Evolutionary conservation across 2,797 vertebrate species (phyloP).

Genomic region (Oreochromis mossambicus): DNA sequence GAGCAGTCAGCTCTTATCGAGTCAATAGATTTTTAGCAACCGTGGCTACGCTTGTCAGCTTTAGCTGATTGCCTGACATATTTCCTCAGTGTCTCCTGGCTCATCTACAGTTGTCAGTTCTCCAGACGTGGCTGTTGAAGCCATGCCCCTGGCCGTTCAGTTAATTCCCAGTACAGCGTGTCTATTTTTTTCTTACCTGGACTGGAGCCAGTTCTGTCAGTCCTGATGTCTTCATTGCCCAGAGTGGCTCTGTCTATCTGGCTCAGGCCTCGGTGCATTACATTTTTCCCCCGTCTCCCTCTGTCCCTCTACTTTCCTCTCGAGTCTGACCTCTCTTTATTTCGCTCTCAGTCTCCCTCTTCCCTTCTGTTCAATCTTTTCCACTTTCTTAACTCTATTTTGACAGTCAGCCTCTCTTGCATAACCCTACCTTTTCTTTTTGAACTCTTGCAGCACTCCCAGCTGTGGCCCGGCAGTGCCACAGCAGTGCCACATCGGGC

Average conservation of each 20-base stretch:
- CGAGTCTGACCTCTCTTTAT: conserved; percentile 38
- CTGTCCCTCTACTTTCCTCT: conserved; percentile 1
- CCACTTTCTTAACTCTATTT: conserved; percentile 37
- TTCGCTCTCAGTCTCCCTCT: neutral
- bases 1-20: conserved; percentile 28
- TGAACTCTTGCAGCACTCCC: conserved; percentile 43
- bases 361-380: conserved; percentile 18
- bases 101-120: conserved; percentile 64
- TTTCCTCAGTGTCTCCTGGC: conserved; percentile 61
- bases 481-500: conserved; percentile 6
- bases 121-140: conserved; percentile 57
- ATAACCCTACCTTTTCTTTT: neutral
- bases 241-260: conserved; percentile 43
- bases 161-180: conserved; percentile 55
- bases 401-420: conserved; percentile 6
- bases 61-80: conserved; percentile 64
- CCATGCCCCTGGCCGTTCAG: conserved; percentile 39
- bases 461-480: neutral
- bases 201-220: conserved; percentile 61
- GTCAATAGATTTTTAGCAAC: conserved; percentile 58
- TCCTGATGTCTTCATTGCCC: conserved; percentile 65
- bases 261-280: conserved; percentile 22
- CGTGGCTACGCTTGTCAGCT: conserved; percentile 65
- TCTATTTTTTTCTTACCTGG: conserved; percentile 42
- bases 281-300: conserved; percentile 14